These are phyloP conservation scores for Rynchops niger DNA, from an alignment of 2,113 vertebrate genomes.

Conservation along the genomic window DNA sequence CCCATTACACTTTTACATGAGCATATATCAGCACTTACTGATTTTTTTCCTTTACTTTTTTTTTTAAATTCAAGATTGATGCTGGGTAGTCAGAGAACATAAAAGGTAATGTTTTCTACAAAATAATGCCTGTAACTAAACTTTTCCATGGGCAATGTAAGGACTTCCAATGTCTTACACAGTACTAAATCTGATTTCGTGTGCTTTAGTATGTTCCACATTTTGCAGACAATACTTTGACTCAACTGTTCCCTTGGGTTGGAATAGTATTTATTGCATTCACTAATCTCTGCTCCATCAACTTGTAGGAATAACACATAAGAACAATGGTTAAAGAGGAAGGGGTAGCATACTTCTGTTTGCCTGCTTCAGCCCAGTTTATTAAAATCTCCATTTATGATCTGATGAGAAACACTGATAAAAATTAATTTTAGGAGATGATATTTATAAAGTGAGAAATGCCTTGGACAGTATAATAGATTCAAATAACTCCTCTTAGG, in stretches of 20 bases:
- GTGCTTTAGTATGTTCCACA: background rate
- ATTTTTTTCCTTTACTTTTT: background rate
- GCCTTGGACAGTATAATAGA: background rate
- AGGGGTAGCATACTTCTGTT: background rate
- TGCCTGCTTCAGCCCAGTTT: background rate
- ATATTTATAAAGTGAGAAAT: background rate
- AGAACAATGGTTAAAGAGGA: background rate
- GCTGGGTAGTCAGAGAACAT: background rate
- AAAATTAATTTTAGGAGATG: background rate
- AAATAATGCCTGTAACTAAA: background rate
- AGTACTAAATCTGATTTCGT: background rate
- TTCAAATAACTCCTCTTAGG: background rate
- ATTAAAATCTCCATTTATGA: background rate
- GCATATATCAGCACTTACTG: background rate
- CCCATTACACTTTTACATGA: background rate
- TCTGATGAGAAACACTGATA: background rate
- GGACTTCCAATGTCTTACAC: background rate
- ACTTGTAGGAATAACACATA: background rate
- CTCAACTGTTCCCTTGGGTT: background rate
- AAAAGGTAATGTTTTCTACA: background rate
- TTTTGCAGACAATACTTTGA: background rate
- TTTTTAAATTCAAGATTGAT: background rate
- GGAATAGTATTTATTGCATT: background rate
- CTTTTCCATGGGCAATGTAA: background rate
- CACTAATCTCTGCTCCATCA: background rate